A percentile compares a stretch with the other conserved stretches of the same genome.
Evolutionary conservation across 2,113 vertebrate genomes (phyloP).

Genomic region (Puffinus mauretanicus): DNA sequence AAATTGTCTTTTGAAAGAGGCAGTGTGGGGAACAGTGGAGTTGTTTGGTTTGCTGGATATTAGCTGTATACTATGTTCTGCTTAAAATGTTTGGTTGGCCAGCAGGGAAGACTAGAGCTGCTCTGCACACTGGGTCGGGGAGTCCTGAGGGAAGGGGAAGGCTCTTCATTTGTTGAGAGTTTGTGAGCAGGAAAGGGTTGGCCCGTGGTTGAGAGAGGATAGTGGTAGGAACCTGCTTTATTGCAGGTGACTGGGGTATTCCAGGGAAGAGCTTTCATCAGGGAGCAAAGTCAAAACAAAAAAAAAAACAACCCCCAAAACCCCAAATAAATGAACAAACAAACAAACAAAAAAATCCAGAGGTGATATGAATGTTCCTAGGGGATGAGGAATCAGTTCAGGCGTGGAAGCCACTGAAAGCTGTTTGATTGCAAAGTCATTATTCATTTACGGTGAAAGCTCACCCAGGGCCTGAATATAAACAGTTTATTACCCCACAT

Average conservation of each 20-base stretch:
- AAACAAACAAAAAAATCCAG: neutral
- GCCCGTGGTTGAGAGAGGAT: neutral
- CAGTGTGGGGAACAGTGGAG: neutral
- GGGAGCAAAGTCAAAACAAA: neutral
- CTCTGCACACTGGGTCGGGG: neutral
- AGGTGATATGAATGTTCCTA: neutral
- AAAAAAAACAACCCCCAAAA: neutral
- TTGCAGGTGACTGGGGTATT: neutral
- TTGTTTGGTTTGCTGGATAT: neutral
- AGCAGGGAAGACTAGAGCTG: too few relatives aligned
- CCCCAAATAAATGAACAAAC: neutral
- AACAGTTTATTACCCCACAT: neutral
- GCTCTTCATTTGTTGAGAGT: neutral
- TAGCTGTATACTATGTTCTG: neutral
- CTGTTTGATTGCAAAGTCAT: neutral
- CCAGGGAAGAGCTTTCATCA: neutral
- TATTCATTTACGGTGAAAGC: neutral
- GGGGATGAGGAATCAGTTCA: neutral
- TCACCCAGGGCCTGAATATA: neutral
- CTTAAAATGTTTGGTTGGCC: neutral
- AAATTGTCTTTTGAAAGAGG: neutral
- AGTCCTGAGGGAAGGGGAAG: neutral
- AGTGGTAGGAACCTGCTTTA: neutral
- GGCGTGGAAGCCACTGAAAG: neutral
- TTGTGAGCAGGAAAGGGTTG: neutral